These are phyloP conservation scores for Poeciliopsis occidentalis DNA, from an alignment of 2,113 vertebrate species.

Conservation along the genomic window DNA sequence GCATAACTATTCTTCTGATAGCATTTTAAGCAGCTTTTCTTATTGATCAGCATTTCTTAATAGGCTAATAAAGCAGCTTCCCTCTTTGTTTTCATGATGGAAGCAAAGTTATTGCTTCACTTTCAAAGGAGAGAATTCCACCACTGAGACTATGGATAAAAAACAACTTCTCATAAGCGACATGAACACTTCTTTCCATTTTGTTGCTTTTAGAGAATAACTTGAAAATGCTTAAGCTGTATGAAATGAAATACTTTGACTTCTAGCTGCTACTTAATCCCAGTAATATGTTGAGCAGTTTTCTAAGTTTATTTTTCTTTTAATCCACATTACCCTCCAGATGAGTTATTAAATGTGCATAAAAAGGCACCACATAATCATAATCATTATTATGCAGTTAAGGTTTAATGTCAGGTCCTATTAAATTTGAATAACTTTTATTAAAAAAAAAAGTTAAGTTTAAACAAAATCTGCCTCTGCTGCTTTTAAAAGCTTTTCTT, in stretches of 20 bases:
- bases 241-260: neutral
- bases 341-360: no score
- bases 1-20: neutral
- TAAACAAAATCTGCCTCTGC: neutral
- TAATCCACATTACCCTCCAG: neutral
- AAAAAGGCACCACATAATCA: no score
- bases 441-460: no score
- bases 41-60: slow-evolving; percentile 1
- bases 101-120: neutral
- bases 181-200: neutral
- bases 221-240: neutral
- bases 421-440: no score
- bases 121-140: slow-evolving; percentile 10
- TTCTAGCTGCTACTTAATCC: neutral
- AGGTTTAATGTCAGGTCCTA: no score
- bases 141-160: neutral
- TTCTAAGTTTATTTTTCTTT: neutral
- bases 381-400: no score
- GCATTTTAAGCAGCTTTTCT: neutral
- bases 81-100: slow-evolving; percentile 3
- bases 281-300: neutral
- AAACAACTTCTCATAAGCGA: neutral
- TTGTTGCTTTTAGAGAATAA: neutral
- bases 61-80: slow-evolving; percentile 1
- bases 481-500: neutral